These are phyloP conservation scores for Fregetta grallaria DNA, from an alignment of 2,113 vertebrate species.

Conservation along the genomic window DNA sequence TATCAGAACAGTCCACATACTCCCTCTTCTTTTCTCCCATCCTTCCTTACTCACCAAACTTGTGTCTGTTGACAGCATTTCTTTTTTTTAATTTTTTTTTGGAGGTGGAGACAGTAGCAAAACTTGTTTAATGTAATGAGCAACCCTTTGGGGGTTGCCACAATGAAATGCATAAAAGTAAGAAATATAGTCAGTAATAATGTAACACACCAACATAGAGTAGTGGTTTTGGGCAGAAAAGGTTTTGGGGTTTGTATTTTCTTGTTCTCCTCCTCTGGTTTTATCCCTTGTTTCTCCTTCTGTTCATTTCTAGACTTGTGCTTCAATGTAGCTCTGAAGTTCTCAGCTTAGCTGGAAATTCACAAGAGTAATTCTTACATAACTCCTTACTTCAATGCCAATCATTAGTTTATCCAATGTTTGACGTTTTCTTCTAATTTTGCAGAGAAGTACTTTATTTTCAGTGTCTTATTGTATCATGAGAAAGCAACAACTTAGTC, in stretches of 20 bases:
- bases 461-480: background rate
- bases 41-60: background rate
- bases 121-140: background rate
- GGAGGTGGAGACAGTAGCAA: background rate
- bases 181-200: background rate
- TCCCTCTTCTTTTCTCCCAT: background rate
- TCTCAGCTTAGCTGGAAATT: background rate
- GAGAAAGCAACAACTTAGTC: background rate
- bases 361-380: accelerated
- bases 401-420: background rate
- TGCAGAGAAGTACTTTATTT: background rate
- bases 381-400: background rate
- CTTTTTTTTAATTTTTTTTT: background rate
- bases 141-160: background rate
- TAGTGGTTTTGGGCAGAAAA: background rate
- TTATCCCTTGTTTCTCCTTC: background rate
- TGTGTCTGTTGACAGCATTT: background rate
- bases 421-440: background rate
- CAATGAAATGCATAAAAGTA: background rate
- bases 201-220: background rate
- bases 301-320: background rate
- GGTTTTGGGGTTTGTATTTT: accelerated
- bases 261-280: background rate
- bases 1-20: background rate
- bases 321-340: background rate